phyloP scores from a whole-genome alignment of 2,797 vertebrate genomes.

The Melanotaenia boesemani region DNA sequence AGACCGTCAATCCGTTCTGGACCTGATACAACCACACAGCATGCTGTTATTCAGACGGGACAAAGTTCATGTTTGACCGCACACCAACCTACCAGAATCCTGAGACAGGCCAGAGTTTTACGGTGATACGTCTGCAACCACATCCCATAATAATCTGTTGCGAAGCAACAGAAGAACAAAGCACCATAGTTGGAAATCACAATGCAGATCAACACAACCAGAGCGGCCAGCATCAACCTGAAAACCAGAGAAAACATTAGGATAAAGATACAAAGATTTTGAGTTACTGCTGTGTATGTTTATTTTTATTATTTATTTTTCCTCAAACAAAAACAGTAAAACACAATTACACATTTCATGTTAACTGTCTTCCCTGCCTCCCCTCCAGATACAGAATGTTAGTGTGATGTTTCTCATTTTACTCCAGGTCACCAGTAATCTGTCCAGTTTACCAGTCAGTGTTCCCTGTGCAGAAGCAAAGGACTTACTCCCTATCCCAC shows the following conservation, averaged over 20 bases:
- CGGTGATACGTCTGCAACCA: constrained; percentile 70
- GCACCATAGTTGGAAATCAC: constrained; percentile 65
- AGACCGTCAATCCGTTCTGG: constrained; percentile 88
- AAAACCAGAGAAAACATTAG: constrained; percentile 6
- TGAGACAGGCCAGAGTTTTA: constrained; percentile 67
- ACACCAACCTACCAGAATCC: constrained; percentile 59
- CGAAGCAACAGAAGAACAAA: constrained; percentile 75
- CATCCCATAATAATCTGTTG: constrained; percentile 70
- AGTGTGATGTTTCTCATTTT: too few relatives aligned
- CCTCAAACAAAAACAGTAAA: too few relatives aligned
- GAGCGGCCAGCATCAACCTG: constrained; percentile 61
- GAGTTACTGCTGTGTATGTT: too few relatives aligned
- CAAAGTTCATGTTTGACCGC: neutral
- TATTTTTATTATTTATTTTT: too few relatives aligned
- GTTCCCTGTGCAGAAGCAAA: neutral
- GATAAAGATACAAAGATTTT: neutral
- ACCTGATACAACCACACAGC: constrained; percentile 66
- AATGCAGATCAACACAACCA: constrained; percentile 71
- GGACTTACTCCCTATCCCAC: constrained; percentile 84
- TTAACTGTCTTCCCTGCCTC: too few relatives aligned
- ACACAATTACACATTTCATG: too few relatives aligned
- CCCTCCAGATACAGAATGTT: too few relatives aligned
- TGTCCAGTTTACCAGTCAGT: too few relatives aligned
- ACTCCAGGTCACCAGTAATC: too few relatives aligned
- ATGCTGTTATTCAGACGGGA: neutral